Evolutionary conservation across 2,888 invertebrate genomes (phyloP).

Genomic region (Meganola albula): DNA sequence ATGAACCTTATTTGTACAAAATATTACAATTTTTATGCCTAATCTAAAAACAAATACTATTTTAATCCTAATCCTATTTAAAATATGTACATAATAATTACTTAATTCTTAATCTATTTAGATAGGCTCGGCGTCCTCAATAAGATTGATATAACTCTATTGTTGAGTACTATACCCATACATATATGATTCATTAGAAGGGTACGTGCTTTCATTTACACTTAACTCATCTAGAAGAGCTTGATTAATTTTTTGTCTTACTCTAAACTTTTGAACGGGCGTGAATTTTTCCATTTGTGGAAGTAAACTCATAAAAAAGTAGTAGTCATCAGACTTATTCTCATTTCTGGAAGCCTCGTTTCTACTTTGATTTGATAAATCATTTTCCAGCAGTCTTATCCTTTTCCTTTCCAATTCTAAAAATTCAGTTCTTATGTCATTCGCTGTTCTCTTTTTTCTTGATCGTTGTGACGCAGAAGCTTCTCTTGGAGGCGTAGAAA

Average conservation of each 20-base stretch:
- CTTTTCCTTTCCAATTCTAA: constrained; percentile 21
- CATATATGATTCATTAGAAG: constrained; percentile 13
- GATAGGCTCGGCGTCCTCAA: no score
- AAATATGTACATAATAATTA: no score
- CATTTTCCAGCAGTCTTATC: constrained; percentile 16
- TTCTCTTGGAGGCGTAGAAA: constrained; percentile 14
- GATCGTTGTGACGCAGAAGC: constrained; percentile 19
- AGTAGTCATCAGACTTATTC: constrained; percentile 19
- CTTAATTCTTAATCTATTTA: no score
- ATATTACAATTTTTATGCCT: no score
- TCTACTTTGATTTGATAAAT: constrained; percentile 16
- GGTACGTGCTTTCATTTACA: constrained; percentile 15
- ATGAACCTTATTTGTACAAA: no score
- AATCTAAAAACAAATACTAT: no score
- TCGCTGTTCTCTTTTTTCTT: constrained; percentile 18
- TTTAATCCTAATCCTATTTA: no score
- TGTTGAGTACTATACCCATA: constrained; percentile 11
- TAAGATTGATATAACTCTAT: constrained; percentile 8
- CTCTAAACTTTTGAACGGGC: constrained; percentile 18
- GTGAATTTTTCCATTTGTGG: constrained; percentile 24
- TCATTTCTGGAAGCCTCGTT: constrained; percentile 13
- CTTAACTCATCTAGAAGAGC: constrained; percentile 18
- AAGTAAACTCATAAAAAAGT: constrained; percentile 19
- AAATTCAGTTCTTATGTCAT: constrained; percentile 22
- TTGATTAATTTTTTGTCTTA: constrained; percentile 22